Conservation (phyloP, 2,797 vertebrate species). For the Diplodus sargus region DNA sequence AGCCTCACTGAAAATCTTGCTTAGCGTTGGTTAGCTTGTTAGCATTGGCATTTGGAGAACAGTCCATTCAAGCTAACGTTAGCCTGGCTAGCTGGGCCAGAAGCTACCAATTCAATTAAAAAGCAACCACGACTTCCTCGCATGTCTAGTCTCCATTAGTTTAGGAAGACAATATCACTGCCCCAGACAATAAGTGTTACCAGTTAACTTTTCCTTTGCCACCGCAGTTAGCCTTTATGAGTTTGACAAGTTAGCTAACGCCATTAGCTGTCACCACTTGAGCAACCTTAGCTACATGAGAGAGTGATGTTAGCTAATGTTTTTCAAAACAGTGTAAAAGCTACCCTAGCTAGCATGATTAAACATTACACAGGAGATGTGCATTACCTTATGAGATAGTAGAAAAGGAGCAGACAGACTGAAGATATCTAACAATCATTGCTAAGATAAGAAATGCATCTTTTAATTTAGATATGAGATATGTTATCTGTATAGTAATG, state of each 20-base stretch:
- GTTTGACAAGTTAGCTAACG: constrained; percentile 38
- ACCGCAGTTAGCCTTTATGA: not conserved
- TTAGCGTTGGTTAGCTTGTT: constrained; percentile 44
- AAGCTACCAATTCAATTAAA: not conserved
- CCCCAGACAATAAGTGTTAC: not conserved
- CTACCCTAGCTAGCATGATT: not conserved
- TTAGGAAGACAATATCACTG: rapidly evolving
- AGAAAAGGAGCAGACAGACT: not conserved
- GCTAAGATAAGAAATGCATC: not conserved
- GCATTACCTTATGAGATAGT: too few relatives aligned
- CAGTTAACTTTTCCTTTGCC: not conserved
- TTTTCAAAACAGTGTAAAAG: not conserved
- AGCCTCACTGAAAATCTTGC: not conserved
- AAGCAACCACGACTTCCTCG: not conserved
- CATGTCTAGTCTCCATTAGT: rapidly evolving
- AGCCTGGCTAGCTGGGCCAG: constrained; percentile 38
- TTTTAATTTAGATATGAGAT: not conserved
- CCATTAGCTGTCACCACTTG: constrained; percentile 21
- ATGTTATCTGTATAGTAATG: not conserved
- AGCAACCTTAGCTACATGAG: not conserved
- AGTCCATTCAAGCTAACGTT: constrained; percentile 45
- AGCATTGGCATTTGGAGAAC: constrained; percentile 39
- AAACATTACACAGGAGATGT: not conserved
- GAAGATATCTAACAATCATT: not conserved
- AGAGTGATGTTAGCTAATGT: constrained; percentile 3